Conservation (phyloP, 2,113 vertebrate species). For the Ifrita kowaldi region DNA sequence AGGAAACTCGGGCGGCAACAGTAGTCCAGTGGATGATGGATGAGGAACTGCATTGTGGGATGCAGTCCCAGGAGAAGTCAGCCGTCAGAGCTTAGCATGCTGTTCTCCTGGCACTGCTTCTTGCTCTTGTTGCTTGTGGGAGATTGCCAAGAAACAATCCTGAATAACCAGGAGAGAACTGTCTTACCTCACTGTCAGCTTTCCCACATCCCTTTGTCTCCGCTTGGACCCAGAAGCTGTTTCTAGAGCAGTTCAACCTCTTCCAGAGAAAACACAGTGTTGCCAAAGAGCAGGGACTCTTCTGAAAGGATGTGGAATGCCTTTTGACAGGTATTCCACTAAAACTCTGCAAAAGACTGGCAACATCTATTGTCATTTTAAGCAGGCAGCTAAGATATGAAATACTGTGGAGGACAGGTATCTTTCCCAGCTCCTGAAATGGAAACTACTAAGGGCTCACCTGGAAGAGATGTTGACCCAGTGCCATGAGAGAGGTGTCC, state of each 20-base stretch:
- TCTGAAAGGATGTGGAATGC: neutral
- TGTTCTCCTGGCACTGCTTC: neutral
- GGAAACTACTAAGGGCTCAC: neutral
- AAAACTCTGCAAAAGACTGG: neutral
- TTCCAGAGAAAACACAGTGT: neutral
- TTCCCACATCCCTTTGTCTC: neutral
- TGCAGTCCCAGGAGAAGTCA: neutral
- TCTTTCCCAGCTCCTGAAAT: neutral
- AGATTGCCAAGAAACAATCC: neutral
- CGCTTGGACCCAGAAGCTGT: neutral
- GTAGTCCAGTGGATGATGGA: neutral
- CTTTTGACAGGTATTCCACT: neutral
- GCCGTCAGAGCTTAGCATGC: neutral
- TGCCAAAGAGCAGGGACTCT: neutral
- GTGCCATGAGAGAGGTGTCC: neutral
- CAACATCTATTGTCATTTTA: neutral
- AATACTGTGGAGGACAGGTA: neutral
- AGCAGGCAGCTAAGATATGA: neutral
- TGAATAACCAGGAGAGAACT: neutral
- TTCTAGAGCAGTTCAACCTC: neutral
- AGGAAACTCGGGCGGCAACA: accelerated
- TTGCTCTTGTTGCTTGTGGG: neutral
- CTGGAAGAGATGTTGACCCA: neutral
- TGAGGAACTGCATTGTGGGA: accelerated
- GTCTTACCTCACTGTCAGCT: neutral